These are phyloP conservation scores for Silurus meridionalis DNA, from an alignment of 2,113 vertebrate genomes.

Conservation along the genomic window DNA sequence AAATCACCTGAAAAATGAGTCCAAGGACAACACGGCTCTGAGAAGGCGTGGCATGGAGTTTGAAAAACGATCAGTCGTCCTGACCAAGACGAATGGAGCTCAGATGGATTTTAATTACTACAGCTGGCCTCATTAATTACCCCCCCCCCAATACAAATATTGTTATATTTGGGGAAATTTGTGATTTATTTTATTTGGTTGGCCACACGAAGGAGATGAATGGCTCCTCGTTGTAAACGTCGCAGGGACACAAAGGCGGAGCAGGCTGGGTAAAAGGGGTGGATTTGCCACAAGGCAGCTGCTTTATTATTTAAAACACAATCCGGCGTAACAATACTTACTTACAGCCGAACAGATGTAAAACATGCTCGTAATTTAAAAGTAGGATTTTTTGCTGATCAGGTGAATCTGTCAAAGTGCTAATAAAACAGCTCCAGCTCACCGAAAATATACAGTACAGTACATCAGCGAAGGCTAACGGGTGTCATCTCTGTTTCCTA, in stretches of 20 bases:
- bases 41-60: slow-evolving; percentile 77
- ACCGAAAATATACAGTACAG: background rate
- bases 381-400: slow-evolving; percentile 38
- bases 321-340: slow-evolving; percentile 63
- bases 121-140: slow-evolving; percentile 99
- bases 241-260: slow-evolving; percentile 72
- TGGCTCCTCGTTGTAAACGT: slow-evolving; percentile 87
- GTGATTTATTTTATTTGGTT: slow-evolving; percentile 99
- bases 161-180: slow-evolving; percentile 99
- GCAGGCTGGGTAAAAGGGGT: slow-evolving; percentile 55
- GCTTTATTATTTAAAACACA: slow-evolving; percentile 81
- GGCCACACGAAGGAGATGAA: slow-evolving; percentile 95
- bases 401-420: slow-evolving; percentile 19
- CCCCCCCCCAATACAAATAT: slow-evolving; percentile 95
- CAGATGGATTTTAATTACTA: slow-evolving; percentile 99
- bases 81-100: slow-evolving; percentile 99
- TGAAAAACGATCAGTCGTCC: slow-evolving; percentile 78
- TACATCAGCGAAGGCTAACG: background rate
- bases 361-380: slow-evolving; percentile 38
- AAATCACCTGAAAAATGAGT: slow-evolving; percentile 80
- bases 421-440: slow-evolving; percentile 2
- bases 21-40: slow-evolving; percentile 75
- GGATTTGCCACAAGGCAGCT: slow-evolving; percentile 66
- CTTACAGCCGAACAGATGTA: slow-evolving; percentile 2
- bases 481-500: background rate